phyloP scores from a whole-genome alignment of 2,113 vertebrate genomes.

The Oophaga pumilio region DNA sequence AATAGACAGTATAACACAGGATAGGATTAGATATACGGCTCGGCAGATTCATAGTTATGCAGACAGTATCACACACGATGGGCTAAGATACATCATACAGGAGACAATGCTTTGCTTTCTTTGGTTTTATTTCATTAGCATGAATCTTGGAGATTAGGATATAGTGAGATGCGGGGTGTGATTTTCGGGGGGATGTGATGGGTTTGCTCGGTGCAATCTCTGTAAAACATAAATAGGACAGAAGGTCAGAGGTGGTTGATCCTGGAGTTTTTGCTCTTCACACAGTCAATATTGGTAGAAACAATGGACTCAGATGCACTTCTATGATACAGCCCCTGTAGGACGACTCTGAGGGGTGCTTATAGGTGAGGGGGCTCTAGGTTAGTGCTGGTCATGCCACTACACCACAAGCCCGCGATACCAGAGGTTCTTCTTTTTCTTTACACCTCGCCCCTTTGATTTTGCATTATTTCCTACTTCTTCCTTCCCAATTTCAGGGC shows the following conservation, averaged over 20 bases:
- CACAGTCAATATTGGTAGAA: conserved; percentile 37
- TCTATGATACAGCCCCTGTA: no score
- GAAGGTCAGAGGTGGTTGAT: neutral
- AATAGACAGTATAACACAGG: neutral
- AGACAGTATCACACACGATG: neutral
- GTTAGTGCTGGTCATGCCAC: no score
- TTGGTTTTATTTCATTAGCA: neutral
- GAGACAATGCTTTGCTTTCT: conserved; percentile 6
- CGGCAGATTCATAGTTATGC: no score
- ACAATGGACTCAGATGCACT: neutral
- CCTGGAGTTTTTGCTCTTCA: neutral
- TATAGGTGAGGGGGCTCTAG: no score
- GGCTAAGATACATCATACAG: neutral
- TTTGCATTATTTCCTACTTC: no score
- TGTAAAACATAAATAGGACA: conserved; percentile 45
- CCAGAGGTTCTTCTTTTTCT: no score
- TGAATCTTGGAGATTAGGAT: no score
- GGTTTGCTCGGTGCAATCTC: neutral
- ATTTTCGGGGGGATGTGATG: neutral
- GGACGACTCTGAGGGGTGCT: no score
- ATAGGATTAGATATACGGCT: neutral
- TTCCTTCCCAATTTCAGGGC: no score
- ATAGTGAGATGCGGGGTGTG: neutral
- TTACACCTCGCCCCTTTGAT: no score
- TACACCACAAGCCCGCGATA: no score